Evolutionary conservation across 2,888 invertebrate species (phyloP).

Genomic region (Ypsolopha sequella): DNA sequence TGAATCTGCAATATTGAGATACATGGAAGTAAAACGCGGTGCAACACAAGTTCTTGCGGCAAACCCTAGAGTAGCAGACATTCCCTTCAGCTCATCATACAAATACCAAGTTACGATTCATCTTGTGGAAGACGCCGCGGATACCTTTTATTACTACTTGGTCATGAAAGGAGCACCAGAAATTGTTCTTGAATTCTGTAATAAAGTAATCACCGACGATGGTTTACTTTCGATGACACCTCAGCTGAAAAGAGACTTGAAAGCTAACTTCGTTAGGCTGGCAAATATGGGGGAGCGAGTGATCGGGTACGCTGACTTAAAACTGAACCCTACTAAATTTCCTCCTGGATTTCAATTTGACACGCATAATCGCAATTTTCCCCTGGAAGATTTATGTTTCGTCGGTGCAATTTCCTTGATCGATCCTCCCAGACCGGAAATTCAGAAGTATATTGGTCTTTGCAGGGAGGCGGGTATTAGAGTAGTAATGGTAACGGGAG

Average conservation of each 20-base stretch:
- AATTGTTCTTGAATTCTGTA: slow-evolving; percentile 76
- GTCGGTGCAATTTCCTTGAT: slow-evolving; percentile 79
- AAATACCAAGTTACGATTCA: slow-evolving; percentile 81
- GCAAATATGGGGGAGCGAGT: slow-evolving; percentile 91
- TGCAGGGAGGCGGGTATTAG: slow-evolving; percentile 80
- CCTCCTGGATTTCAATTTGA: slow-evolving; percentile 70
- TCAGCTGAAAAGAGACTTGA: slow-evolving; percentile 64
- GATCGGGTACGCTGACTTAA: slow-evolving; percentile 83
- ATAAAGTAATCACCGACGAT: slow-evolving; percentile 64
- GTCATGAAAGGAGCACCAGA: slow-evolving; percentile 86
- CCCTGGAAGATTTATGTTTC: slow-evolving; percentile 69
- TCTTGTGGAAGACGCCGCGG: slow-evolving; percentile 39
- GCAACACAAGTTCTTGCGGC: slow-evolving; percentile 57
- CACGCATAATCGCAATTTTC: slow-evolving; percentile 75
- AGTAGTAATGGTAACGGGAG: slow-evolving; percentile 79
- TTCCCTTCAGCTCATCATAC: slow-evolving; percentile 79
- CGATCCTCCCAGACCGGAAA: slow-evolving; percentile 77
- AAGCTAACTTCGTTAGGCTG: slow-evolving; percentile 79
- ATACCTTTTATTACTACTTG: slow-evolving; percentile 63
- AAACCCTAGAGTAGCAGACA: slow-evolving; percentile 72
- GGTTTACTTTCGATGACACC: slow-evolving; percentile 57
- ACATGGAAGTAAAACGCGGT: slow-evolving; percentile 73
- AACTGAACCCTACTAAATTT: slow-evolving; percentile 63
- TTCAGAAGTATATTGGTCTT: slow-evolving; percentile 75
- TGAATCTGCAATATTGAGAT: slow-evolving; percentile 77